A percentile compares a stretch with the other conserved stretches of the same genome.
Conservation (phyloP, 2,888 invertebrate species). For the Temnothorax ravouxi region DNA sequence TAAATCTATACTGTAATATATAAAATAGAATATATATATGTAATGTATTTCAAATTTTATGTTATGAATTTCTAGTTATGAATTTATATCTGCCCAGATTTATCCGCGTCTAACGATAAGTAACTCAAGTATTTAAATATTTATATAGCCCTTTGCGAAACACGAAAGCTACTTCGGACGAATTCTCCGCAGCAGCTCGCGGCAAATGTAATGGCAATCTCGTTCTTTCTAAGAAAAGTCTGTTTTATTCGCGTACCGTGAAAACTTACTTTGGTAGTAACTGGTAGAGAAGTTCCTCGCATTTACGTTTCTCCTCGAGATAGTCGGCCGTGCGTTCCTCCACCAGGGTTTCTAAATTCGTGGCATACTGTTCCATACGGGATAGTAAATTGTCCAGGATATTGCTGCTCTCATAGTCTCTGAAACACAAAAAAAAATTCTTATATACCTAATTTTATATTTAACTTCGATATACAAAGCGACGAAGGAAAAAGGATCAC, state of each 20-base stretch:
- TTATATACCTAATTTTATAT: constrained; percentile 9
- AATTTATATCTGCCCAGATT: neutral
- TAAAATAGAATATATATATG: neutral
- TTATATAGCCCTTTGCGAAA: constrained; percentile 10
- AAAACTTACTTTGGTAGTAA: constrained; percentile 95
- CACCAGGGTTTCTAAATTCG: constrained; percentile 98
- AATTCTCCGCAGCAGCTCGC: neutral
- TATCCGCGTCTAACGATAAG: neutral
- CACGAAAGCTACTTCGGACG: neutral
- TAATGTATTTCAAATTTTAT: neutral
- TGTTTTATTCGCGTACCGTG: constrained; percentile 13
- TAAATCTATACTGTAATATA: neutral
- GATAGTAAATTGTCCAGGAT: constrained; percentile 97
- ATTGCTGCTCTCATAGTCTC: constrained; percentile 96
- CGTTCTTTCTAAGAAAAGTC: constrained; percentile 13
- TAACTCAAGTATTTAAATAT: constrained; percentile 25
- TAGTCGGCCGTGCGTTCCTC: constrained; percentile 99
- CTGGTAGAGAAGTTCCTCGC: constrained; percentile 98
- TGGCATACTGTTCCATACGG: constrained; percentile 99
- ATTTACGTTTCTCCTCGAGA: constrained; percentile 99
- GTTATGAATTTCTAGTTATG: neutral
- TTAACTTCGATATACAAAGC: neutral
- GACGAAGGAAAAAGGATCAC: neutral
- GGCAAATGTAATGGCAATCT: constrained; percentile 9
- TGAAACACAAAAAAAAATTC: constrained; percentile 84